phyloP scores from a whole-genome alignment of 1,140 invertebrate genomes.

The Orius laevigatus region DNA sequence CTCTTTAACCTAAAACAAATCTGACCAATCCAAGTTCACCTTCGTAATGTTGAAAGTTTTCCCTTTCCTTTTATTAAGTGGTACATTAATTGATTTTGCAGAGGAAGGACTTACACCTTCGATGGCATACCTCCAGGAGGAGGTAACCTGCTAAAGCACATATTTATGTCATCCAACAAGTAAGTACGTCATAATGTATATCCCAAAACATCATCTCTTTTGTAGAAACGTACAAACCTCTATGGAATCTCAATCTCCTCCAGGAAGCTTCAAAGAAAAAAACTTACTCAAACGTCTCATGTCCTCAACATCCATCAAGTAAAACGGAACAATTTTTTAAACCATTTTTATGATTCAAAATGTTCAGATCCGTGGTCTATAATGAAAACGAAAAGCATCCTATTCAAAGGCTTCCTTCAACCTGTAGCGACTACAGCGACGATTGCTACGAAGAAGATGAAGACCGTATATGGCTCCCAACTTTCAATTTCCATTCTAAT shows the following conservation, averaged over 20 bases:
- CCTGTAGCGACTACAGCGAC: constrained; percentile 24
- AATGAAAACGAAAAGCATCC: constrained; percentile 16
- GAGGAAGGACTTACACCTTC: constrained; percentile 18
- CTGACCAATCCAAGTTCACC: background rate
- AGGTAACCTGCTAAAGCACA: constrained; percentile 14
- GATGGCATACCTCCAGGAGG: constrained; percentile 13
- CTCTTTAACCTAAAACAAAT: too few species aligned
- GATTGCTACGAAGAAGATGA: constrained; percentile 31
- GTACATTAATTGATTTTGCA: background rate
- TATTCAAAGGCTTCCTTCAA: constrained; percentile 17
- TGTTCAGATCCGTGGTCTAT: constrained; percentile 13
- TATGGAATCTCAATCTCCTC: background rate
- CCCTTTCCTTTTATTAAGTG: background rate
- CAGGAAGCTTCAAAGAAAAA: constrained; percentile 16
- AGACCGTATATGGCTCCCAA: constrained; percentile 16
- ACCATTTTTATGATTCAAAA: background rate
- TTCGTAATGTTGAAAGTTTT: constrained; percentile 7
- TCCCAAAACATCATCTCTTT: background rate
- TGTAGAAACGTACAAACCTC: constrained; percentile 8
- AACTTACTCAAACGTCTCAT: constrained; percentile 19
- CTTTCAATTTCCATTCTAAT: background rate
- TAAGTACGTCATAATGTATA: background rate
- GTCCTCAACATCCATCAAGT: constrained; percentile 21
- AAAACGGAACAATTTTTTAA: constrained; percentile 6
- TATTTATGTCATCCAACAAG: constrained; percentile 13